Evolutionary conservation across 2,113 vertebrate genomes (phyloP).

Genomic region (Dolichotis patagonum): DNA sequence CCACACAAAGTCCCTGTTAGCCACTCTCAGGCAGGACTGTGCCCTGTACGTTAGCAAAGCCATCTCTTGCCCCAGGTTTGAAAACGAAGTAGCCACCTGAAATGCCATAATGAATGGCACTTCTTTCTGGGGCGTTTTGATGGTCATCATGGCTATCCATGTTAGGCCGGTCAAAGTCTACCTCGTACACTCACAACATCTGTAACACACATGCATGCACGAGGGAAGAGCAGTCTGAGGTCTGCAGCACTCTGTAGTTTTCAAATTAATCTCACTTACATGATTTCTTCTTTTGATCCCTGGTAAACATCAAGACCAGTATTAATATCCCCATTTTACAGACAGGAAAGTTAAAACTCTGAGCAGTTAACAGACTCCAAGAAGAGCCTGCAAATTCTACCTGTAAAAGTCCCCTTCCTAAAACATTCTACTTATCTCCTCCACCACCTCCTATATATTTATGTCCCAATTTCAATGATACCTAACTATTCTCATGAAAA

Average conservation of each 20-base stretch:
- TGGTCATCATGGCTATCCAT: conserved; percentile 41
- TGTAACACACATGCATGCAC: background rate
- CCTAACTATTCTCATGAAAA: background rate
- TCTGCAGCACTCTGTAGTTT: background rate
- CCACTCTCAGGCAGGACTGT: background rate
- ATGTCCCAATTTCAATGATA: background rate
- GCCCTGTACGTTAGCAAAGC: background rate
- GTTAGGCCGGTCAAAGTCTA: background rate
- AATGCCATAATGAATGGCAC: conserved; percentile 50
- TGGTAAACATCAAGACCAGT: background rate
- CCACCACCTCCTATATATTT: background rate
- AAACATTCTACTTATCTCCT: background rate
- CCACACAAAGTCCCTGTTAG: background rate
- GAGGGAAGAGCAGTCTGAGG: background rate
- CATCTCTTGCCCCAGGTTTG: conserved; percentile 17
- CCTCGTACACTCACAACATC: background rate
- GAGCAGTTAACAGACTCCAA: background rate
- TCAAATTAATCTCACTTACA: background rate
- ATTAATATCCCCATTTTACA: background rate
- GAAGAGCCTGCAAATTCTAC: background rate
- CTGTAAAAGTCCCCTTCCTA: background rate
- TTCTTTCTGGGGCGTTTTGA: conserved; percentile 10
- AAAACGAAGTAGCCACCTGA: background rate
- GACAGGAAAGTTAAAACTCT: background rate
- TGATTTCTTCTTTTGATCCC: background rate